Evolutionary conservation across 2,797 vertebrate genomes (phyloP), one percentile per base, ranked within the genome.

Genomic region (Acestrorhynchus altus): DNA sequence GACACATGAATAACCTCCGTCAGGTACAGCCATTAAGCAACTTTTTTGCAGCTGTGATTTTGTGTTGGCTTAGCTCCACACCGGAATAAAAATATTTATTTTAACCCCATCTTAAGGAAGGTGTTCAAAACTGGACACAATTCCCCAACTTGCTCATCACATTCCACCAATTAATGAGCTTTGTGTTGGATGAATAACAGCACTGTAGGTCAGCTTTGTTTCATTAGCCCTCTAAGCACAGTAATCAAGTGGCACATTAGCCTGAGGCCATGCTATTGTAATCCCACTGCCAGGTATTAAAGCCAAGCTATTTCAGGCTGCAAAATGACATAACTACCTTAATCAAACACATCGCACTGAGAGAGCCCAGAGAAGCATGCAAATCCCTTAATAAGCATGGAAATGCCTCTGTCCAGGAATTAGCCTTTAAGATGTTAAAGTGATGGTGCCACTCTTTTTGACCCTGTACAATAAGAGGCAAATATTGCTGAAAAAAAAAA

Each of bases 231-330:
- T 72, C 56, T 73, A 84, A 84, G 81, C 70, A 77, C 82, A 69
- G 70, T 87, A 90, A 92, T 92, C 87, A 89, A 88, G 87, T 87
- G 80, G 85, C 87, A 81, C 81, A 88, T 92, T 90, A 89, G 89
- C 89, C 87, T 69, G 47, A 18, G 87, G 88, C 87, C 82, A 83
- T 59, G 83, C 82, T 60, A 82, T 47, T 54, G 64, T 87, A 90
- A 90, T 91, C 89, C 86, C 86, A 88, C 89, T 88, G 85, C 84
- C 87, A 88, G 90, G 88, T 92, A 82, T 91, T 92, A 92, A 92
- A 91, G 90, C 87, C 87, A 84, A 77, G 76, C 85, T 88, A 88
- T 88, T 87, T 88, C 83, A 82, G 82, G 67, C 79, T 87, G 87
- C 86, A 84, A 79, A 80, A 86, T 86, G 88, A 91, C 88, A 91